Base-by-base conservation (phyloP, 2,888 invertebrate species). In the Labia minor region DNA sequence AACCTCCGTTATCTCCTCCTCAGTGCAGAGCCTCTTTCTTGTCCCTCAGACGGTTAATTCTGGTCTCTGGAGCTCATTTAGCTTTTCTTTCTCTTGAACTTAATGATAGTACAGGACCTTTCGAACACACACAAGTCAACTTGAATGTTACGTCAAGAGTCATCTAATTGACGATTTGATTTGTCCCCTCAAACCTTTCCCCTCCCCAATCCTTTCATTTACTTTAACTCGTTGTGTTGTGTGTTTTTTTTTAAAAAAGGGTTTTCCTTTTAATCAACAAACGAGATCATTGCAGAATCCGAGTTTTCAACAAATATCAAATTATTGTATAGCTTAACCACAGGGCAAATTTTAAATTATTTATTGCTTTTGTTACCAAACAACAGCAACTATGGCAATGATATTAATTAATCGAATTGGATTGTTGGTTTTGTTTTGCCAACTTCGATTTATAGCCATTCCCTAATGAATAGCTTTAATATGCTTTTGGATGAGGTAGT, bases 391-490 rank as follows among this genome's bases (percentile, higher is more conserved):
- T 49, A 49, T 49, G 49, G 49, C 49, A 49, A 49, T 49, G 49
- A 49, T 49, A 49, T 49, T 49, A 49, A 49, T 49, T 49, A 49
- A 49, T 49, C 49, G 49, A 49, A 49, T 49, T 49, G 49, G 4
- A 10, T 4, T 4, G 4, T 49, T 49, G 4, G 49, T 49, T 49
- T 33, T 33, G 33, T 33, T 33, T 49, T 49, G 49, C 49, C 49
- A 49, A 49, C n/a, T 49, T 49, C 49, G 49, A 49, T 49, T 49
- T 49, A 49, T 49, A 49, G 49, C 49, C 49, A 49, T 49, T 49
- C 49, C 49, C 49, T 10, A 49, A 49, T 49, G 49, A 49, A 49
- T 49, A 4, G 49, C 49, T 49, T 49, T 49, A 49, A 49, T 49
- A 49, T 4, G 49, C 49, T 49, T 49, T 49, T 49, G 49, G 49